These are phyloP conservation scores for Myotis yumanensis DNA, from an alignment of 2,113 vertebrate species.

Conservation along the genomic window DNA sequence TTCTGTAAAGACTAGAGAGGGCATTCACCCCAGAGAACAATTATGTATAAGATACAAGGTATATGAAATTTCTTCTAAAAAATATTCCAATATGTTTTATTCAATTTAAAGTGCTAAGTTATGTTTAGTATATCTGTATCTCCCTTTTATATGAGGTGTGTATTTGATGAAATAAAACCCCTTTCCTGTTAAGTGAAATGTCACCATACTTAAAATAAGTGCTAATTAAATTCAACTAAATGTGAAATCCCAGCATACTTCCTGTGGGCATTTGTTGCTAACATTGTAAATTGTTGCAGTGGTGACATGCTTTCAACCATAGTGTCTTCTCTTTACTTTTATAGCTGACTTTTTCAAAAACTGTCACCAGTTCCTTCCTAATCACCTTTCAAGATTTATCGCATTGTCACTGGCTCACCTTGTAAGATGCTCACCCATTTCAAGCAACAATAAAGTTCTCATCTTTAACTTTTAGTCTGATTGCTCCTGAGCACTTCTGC, in stretches of 20 bases:
- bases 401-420: not conserved
- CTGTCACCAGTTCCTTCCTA: not conserved
- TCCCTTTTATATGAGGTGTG: not conserved
- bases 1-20: not conserved
- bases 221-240: conserved; percentile 34
- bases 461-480: conserved; percentile 11
- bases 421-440: not conserved
- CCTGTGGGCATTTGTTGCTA: not conserved
- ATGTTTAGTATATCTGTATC: not conserved
- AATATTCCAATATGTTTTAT: not conserved
- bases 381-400: not conserved
- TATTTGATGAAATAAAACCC: not conserved
- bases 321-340: not conserved
- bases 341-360: not conserved
- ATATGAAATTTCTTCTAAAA: not conserved
- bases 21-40: not conserved
- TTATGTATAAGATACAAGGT: not conserved
- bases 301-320: not conserved
- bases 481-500: not conserved
- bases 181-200: not conserved
- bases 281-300: not conserved
- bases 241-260: not conserved
- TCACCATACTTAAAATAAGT: not conserved
- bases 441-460: not conserved
- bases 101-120: not conserved